Base-by-base conservation (phyloP, 2,797 vertebrate species). In the Pseudochaenichthys georgianus region DNA sequence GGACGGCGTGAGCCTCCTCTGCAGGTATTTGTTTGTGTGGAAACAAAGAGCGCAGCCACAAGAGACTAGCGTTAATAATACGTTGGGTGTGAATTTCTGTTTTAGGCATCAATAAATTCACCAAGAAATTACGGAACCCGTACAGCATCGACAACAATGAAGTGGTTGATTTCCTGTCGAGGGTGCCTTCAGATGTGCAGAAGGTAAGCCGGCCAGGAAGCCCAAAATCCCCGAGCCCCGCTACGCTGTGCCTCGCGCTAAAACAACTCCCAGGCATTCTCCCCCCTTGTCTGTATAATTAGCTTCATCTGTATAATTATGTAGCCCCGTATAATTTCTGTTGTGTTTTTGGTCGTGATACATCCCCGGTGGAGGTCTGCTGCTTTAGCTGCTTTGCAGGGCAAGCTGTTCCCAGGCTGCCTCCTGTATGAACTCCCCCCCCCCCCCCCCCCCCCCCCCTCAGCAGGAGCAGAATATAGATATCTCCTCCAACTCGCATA, bases 91-190 rank as follows among this genome's bases (percentile, higher is more conserved):
- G 89, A 88, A 85, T 89, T 73, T 87, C 75, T 86, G 80, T 21
- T 89, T 87, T 86, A 99, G 98, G 98, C 86, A 96, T 99, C 95
- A 96, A 99, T 96, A 99, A 99, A 95, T 99, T 99, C 92, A 99
- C 98, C 79, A 99, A 99, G 97, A 99, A 96, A 93, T 92, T 99
- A 78, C 95, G 98, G 90, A 98, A 97, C 88, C 98, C 97, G n/a
- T 98, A 98, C 38, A 93, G 96, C 92, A 96, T 99, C 10, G 95
- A 99, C 90, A 99, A 97, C 95, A 99, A 98, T 76, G 98, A 99
- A 87, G 90, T 99, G 64, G 94, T 99, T 80, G 97, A 99, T 94
- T 99, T 99, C 94, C 97, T 99, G 93, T 94, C 96, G 90, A 97
- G 98, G 93, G 96, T 98, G 73, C 98, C 98, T 69, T 99, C 98